These are phyloP conservation scores for Autographa pulchrina DNA, from an alignment of 2,888 invertebrate species.

Conservation along the genomic window DNA sequence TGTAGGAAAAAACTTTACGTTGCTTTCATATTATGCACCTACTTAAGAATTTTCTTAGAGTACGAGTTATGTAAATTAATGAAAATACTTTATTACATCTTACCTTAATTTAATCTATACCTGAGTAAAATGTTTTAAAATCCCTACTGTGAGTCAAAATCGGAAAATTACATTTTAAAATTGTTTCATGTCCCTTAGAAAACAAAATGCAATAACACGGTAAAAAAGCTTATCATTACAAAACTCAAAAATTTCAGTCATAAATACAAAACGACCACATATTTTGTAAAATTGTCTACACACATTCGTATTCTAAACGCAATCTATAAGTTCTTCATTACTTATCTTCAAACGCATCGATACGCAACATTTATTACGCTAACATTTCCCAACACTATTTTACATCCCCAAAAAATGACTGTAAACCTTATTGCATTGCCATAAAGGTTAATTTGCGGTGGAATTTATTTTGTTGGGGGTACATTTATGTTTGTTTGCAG, in stretches of 20 bases:
- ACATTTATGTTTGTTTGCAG: conserved; percentile 68
- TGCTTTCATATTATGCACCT: too few species aligned
- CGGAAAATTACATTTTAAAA: too few species aligned
- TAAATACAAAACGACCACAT: conserved; percentile 48
- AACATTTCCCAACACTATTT: conserved; percentile 65
- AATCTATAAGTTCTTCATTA: conserved; percentile 86
- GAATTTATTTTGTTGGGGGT: conserved; percentile 24
- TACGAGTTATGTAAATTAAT: too few species aligned
- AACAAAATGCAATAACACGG: too few species aligned
- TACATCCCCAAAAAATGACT: conserved; percentile 20
- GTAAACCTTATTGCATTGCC: conserved; percentile 22
- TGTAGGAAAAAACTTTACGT: not conserved
- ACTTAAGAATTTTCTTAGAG: too few species aligned
- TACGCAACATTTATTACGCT: conserved; percentile 88
- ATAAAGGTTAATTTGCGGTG: conserved; percentile 54
- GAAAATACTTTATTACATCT: too few species aligned
- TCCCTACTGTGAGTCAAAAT: too few species aligned
- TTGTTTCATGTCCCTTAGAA: too few species aligned
- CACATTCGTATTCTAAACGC: conserved; percentile 78
- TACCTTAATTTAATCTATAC: too few species aligned
- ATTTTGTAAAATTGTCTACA: conserved; percentile 67
- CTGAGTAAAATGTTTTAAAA: too few species aligned
- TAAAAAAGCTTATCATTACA: conserved; percentile 19
- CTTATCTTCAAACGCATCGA: conserved; percentile 89
- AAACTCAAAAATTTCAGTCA: conserved; percentile 40